Base-by-base conservation (phyloP, 2,888 invertebrate species). In the Fragum fragum region DNA sequence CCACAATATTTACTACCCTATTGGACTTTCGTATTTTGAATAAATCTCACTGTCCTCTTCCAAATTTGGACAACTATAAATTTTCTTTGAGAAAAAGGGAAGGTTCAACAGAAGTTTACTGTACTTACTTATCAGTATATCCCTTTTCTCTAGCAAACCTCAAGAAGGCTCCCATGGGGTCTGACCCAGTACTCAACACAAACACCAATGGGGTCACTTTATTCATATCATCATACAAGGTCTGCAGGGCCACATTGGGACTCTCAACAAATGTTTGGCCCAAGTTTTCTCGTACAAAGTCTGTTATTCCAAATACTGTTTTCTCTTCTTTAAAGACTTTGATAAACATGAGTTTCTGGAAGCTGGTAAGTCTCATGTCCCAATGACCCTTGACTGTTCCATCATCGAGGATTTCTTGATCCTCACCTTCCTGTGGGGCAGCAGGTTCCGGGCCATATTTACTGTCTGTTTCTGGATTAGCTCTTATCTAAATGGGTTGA, bases 181-280 rank as follows among this genome's bases (percentile, higher is more conserved):
- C 95, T 1, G 95, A 98, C 0, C 98, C 98, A 0, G 97, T 97
- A 87, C 97, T 98, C 76, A 98, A 95, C 0, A 98, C 97, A 93
- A 98, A 98, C 61, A 98, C 96, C 0, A 98, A 94, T 0, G 98
- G 98, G 0, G 96, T 97, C 0, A 92, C 87, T 75, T 93, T 94
- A 79, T 87, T 91, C 93, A 95, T 95, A 87, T 95, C 93, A 47
- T 92, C 90, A 81, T 93, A 95, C 96, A 95, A 84, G 1, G 93
- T 93, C 39, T 90, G 88, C 63, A 95, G 95, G 75, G 96, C 96
- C 3, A 97, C 96, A 36, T 97, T 96, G 0, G 97, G 97, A 83
- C 97, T 97, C 94, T 98, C 98, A 6, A 98, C 96, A 93, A 98
- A 98, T 70, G 96, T 95, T 72, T 96, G 94, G 0, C 98, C 98